Evolutionary conservation across 2,113 vertebrate genomes (phyloP).

Genomic region (Martes martes): DNA sequence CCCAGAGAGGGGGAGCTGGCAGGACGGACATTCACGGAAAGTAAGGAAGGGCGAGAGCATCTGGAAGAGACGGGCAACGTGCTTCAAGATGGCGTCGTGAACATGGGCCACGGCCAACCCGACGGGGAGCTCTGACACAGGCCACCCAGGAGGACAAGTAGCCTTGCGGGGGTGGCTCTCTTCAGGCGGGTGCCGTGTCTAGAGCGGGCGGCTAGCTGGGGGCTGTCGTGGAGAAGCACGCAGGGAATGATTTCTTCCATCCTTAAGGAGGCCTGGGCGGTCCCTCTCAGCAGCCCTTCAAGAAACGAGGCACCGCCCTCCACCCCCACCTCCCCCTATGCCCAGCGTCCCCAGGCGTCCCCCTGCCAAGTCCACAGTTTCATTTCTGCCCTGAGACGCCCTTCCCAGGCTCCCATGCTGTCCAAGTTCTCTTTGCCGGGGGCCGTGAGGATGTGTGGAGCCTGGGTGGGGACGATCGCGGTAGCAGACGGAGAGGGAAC

Average conservation of each 20-base stretch:
- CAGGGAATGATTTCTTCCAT: neutral
- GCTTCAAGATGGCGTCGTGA: neutral
- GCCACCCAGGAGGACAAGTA: neutral
- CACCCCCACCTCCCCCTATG: too few relatives aligned
- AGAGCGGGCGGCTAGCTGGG: neutral
- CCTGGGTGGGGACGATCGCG: rapidly evolving
- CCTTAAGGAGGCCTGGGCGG: neutral
- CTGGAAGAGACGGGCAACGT: neutral
- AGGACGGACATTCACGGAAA: neutral
- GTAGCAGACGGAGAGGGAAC: neutral
- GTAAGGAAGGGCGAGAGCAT: too few relatives aligned
- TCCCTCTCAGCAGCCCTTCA: neutral
- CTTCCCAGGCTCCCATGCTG: neutral
- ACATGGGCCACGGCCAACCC: neutral
- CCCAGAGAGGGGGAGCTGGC: rapidly evolving
- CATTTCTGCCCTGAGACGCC: neutral
- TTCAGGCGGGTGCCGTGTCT: neutral
- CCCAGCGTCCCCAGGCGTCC: neutral
- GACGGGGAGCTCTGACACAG: rapidly evolving
- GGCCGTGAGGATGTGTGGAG: neutral
- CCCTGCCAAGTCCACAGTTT: rapidly evolving
- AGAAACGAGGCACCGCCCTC: neutral
- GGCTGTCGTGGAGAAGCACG: neutral
- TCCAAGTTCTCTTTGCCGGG: neutral
- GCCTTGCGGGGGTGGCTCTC: neutral